A percentile compares a stretch with the other conserved stretches of the same genome.
Evolutionary conservation across 2,888 invertebrate species (phyloP).

Genomic region (Drosophila emarginata): DNA sequence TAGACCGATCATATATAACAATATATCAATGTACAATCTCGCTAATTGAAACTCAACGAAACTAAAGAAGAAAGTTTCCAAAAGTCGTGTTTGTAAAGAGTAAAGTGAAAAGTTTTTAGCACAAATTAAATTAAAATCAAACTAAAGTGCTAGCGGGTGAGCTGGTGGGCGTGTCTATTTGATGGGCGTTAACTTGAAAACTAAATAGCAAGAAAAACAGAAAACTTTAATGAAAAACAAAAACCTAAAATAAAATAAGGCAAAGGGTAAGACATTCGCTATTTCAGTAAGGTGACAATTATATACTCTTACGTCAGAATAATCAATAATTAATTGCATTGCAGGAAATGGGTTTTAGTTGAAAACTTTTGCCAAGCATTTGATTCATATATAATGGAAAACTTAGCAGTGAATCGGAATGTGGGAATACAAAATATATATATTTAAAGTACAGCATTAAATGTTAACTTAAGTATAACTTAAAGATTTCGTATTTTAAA

Average conservation of each 20-base stretch:
- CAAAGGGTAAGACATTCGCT: background rate
- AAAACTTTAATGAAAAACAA: conserved; percentile 25
- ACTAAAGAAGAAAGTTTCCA: conserved; percentile 6
- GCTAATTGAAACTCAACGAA: conserved; percentile 43
- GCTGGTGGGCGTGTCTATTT: conserved; percentile 17
- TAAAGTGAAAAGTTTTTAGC: conserved; percentile 39
- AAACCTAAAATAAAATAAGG: conserved; percentile 9
- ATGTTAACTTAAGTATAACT: no score
- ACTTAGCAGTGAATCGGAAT: no score
- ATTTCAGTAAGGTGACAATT: background rate
- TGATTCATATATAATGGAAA: background rate
- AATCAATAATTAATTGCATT: background rate
- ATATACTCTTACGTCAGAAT: background rate
- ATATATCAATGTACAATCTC: conserved; percentile 28
- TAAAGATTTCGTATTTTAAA: no score
- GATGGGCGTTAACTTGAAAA: conserved; percentile 36
- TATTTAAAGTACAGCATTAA: no score
- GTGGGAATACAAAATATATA: no score
- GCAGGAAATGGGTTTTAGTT: background rate
- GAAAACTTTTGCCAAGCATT: background rate
- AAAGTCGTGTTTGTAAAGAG: conserved; percentile 9
- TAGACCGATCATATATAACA: conserved; percentile 6
- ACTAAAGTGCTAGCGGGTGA: conserved; percentile 19
- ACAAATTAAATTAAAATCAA: conserved; percentile 56
- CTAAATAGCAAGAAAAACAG: conserved; percentile 30